These are phyloP conservation scores for Drosophila ezoana DNA, from an alignment of 2,888 invertebrate genomes.

Conservation along the genomic window DNA sequence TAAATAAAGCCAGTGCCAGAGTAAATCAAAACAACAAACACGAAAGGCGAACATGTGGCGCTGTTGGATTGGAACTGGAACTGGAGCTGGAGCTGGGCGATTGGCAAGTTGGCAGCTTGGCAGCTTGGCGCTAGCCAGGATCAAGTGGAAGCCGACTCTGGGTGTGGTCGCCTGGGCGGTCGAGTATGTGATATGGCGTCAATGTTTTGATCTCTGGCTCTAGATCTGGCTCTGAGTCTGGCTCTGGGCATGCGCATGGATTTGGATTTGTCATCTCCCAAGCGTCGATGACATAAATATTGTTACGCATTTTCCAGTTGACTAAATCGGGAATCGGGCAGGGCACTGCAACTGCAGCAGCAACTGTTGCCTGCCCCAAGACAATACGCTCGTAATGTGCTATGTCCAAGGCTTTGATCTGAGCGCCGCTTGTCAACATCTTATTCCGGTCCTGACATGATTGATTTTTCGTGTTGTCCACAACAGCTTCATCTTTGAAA, in stretches of 20 bases:
- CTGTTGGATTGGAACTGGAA: conserved; percentile 29
- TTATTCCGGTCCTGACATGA: conserved; percentile 82
- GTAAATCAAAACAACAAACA: conserved; percentile 78
- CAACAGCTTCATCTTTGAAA: conserved; percentile 43
- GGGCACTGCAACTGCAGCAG: conserved; percentile 13
- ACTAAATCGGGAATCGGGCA: background rate
- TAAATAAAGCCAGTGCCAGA: conserved; percentile 78
- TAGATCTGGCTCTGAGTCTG: conserved; percentile 4
- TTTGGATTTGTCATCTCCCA: conserved; percentile 73
- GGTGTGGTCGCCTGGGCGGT: conserved; percentile 69
- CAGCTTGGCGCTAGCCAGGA: conserved; percentile 67
- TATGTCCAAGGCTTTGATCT: conserved; percentile 61
- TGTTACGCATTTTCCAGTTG: conserved; percentile 63
- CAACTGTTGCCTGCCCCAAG: conserved; percentile 22
- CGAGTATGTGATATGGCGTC: conserved; percentile 65
- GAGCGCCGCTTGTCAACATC: conserved; percentile 78
- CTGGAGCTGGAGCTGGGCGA: conserved; percentile 22
- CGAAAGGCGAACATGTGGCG: conserved; percentile 70
- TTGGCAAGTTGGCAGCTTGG: conserved; percentile 49
- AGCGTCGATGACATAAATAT: conserved; percentile 65
- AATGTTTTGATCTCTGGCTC: conserved; percentile 30
- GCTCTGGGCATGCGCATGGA: conserved; percentile 21
- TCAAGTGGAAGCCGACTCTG: conserved; percentile 73
- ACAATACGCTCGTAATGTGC: conserved; percentile 67
- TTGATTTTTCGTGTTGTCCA: conserved; percentile 80